A percentile compares a stretch with the other conserved stretches of the same genome.
Evolutionary conservation across 2,797 vertebrate genomes (phyloP).

Genomic region (Sebastes kiyomatsui): DNA sequence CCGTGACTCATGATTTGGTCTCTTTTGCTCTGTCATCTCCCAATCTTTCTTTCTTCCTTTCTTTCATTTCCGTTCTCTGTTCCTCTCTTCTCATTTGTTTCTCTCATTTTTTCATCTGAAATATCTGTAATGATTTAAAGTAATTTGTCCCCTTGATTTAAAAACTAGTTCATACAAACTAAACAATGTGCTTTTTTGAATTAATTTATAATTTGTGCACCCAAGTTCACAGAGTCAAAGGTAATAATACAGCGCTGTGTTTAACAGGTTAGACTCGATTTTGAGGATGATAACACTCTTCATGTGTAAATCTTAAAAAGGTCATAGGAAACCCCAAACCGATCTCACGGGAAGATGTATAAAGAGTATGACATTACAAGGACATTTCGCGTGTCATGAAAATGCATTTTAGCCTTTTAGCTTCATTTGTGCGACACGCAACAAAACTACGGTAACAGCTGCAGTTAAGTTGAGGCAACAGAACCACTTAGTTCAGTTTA

Average conservation of each 20-base stretch:
- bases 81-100: neutral
- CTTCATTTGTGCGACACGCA: no score
- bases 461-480: no score
- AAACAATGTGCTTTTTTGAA: neutral
- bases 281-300: neutral
- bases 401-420: no score
- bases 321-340: no score
- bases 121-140: neutral
- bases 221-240: neutral
- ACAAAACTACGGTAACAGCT: no score
- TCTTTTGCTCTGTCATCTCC: neutral
- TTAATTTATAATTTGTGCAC: neutral
- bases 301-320: neutral
- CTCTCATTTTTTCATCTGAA: neutral
- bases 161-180: neutral
- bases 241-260: neutral
- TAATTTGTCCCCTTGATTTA: neutral
- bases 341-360: no score
- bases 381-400: no score
- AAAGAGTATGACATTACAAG: no score
- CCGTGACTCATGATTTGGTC: constrained; percentile 3
- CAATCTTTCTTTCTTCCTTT: neutral
- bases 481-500: no score
- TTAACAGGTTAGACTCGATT: neutral
- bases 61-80: neutral